These are phyloP conservation scores for Amblyraja radiata DNA, from an alignment of 2,797 vertebrate genomes.

Conservation along the genomic window DNA sequence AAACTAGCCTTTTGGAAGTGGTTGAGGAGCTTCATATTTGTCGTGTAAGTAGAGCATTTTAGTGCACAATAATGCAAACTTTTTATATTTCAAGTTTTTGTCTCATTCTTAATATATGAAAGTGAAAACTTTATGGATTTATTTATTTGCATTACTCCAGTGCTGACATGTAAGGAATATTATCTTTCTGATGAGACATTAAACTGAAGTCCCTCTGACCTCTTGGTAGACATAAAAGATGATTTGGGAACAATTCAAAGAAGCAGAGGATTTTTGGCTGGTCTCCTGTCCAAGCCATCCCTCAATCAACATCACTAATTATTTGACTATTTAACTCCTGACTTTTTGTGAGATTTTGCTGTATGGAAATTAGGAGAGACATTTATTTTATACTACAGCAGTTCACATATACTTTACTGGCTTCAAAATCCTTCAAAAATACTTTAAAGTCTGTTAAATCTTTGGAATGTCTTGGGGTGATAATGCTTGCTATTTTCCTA, in stretches of 20 bases:
- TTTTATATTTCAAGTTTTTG: not conserved
- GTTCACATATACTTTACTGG: not conserved
- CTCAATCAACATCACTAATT: not conserved
- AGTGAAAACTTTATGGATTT: not conserved
- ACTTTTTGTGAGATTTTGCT: not conserved
- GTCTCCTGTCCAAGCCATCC: too few species aligned
- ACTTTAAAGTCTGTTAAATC: too few species aligned
- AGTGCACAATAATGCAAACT: not conserved
- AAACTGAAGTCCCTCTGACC: not conserved
- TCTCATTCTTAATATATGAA: not conserved
- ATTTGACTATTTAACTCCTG: not conserved
- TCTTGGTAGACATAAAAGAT: too few species aligned
- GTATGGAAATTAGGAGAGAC: not conserved
- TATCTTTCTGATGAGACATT: not conserved
- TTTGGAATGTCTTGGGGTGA: too few species aligned
- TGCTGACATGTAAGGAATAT: not conserved
- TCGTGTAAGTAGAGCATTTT: conserved; percentile 62
- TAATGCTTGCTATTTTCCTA: not conserved
- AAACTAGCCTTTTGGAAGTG: conserved; percentile 73
- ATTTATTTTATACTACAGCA: not conserved
- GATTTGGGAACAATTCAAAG: not conserved
- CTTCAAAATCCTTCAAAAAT: too few species aligned
- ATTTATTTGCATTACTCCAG: not conserved
- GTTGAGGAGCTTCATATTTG: conserved; percentile 81
- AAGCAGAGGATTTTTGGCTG: not conserved